Evolutionary conservation across 1,140 invertebrate species (phyloP), one percentile per base, ranked within the genome.

Genomic region (Philaenus spumarius): DNA sequence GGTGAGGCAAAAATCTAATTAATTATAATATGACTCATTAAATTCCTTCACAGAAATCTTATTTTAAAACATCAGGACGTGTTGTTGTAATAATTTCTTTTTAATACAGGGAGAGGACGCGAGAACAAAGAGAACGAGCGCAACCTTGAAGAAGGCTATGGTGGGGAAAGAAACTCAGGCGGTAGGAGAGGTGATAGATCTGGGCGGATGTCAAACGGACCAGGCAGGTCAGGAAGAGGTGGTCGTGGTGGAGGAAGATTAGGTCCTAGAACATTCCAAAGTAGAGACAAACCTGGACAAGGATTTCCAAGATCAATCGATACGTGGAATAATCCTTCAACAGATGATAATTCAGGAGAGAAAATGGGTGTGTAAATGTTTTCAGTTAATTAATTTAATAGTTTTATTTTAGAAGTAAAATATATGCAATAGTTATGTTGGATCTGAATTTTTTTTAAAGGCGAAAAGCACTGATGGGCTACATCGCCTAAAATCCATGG

Each of bases 101-200:
- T n/a, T n/a, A n/a, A n/a, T n/a, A n/a, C 6, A 77, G 77, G 77
- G 78, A 75, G 76, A 58, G 79, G 77, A 59, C 71, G 78, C 48
- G 80, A 82, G 65, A 81, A 80, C 61, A 82, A 81, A 65, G 80
- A 83, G 61, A 82, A 81, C 59, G 80, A 82, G 61, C 75, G 73
- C 62, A 79, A 79, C 59, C 70, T 76, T 66, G 75, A 78, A 60
- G 76, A 78, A 23, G 67, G 72, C 35, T 67, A 73, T 17, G 72
- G 68, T 26, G 71, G 75, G 62, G 70, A 71, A 42, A 73, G 72
- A 58, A 68, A 72, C 63, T 68, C 75, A 11, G 75, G 76, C n/a
- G 74, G 75, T 62, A 67, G 75, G 46, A 78, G 59, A 59, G 73
- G 64, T 12, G 77, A 83, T 46, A 68, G 81, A 22, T 80, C 81